phyloP scores from a whole-genome alignment of 2,113 vertebrate genomes.

The Myodes glareolus region DNA sequence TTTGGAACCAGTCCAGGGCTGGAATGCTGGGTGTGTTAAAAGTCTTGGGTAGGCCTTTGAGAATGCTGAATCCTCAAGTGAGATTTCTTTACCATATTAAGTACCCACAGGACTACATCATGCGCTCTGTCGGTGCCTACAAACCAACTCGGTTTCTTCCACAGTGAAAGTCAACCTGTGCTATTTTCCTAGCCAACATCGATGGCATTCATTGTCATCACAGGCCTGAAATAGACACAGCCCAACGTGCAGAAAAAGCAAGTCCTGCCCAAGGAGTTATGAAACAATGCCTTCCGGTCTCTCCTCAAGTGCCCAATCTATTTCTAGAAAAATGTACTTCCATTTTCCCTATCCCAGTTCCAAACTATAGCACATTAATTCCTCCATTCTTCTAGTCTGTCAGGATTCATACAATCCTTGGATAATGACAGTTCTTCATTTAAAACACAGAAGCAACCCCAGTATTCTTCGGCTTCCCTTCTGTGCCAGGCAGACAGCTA shows the following conservation, averaged over 20 bases:
- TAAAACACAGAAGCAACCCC: neutral
- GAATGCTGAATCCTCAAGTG: neutral
- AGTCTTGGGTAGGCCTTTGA: neutral
- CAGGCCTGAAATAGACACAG: neutral
- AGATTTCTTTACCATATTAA: neutral
- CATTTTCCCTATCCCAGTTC: neutral
- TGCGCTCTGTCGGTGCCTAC: neutral
- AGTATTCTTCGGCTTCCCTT: too few relatives aligned
- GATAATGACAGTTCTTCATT: neutral
- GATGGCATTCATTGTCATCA: neutral
- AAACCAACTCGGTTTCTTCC: neutral
- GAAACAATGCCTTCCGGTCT: neutral
- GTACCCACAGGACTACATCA: neutral
- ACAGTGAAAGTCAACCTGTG: neutral
- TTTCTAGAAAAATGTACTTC: neutral
- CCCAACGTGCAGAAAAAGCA: neutral
- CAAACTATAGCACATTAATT: neutral
- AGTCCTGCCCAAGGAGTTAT: neutral
- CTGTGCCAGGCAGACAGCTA: neutral
- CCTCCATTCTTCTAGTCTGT: neutral
- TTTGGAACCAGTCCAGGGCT: neutral
- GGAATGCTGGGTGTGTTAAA: neutral
- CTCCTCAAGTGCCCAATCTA: neutral
- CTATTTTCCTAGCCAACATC: conserved; percentile 8
- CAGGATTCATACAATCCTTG: neutral